A percentile compares a stretch with the other conserved stretches of the same genome.
phyloP scores from a whole-genome alignment of 1,140 invertebrate genomes.

The Oncopeltus fasciatus region DNA sequence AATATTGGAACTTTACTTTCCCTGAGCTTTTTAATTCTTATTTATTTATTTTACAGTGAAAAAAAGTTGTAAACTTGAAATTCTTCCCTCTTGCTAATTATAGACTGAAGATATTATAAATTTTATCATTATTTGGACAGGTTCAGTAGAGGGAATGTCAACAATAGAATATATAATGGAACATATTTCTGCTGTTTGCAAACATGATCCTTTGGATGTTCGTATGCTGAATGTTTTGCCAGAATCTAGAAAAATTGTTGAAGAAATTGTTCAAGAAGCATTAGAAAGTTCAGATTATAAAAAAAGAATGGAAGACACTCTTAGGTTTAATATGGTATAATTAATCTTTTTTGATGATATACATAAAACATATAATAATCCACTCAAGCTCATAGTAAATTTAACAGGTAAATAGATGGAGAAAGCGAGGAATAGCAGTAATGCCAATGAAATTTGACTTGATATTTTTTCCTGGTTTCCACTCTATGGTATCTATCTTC shows the following conservation, averaged over 20 bases:
- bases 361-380: too few relatives aligned
- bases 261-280: conserved; percentile 39
- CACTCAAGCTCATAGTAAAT: background rate
- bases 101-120: too few relatives aligned
- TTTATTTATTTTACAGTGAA: too few relatives aligned
- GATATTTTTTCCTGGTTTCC: conserved; percentile 39
- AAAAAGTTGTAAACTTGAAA: too few relatives aligned
- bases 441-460: conserved; percentile 50
- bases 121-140: conserved; percentile 27
- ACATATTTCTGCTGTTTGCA: conserved; percentile 49
- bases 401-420: conserved; percentile 48
- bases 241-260: background rate
- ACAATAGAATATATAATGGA: conserved; percentile 68
- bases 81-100: too few relatives aligned
- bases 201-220: conserved; percentile 51
- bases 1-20: too few relatives aligned
- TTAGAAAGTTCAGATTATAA: conserved; percentile 43
- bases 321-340: too few relatives aligned
- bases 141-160: conserved; percentile 44
- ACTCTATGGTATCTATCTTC: conserved; percentile 53
- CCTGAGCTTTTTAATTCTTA: too few relatives aligned
- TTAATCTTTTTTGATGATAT: too few relatives aligned
- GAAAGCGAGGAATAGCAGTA: conserved; percentile 51
- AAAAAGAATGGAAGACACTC: conserved; percentile 35
- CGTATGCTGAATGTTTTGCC: conserved; percentile 41